Base-by-base conservation (phyloP, 37 sponge, comb jelly and placozoan genomes). In the Ianthella basta region DNA sequence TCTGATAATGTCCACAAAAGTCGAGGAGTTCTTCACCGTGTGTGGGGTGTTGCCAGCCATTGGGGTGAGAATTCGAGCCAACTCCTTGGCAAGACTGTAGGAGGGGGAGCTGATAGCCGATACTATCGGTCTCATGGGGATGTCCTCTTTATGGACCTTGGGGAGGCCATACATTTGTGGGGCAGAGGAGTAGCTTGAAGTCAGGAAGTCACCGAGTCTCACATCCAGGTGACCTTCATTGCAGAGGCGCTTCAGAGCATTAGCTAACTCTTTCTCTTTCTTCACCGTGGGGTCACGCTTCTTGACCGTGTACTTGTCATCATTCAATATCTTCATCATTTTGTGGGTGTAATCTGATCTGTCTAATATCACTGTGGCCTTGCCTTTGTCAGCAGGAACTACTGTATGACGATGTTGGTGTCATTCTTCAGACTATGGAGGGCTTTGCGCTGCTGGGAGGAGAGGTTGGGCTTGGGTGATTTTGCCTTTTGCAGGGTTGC, bases 131-230 rank as follows among this genome's bases (percentile, higher is more conserved):
- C 27, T 15, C 13, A 66, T 19, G 23, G 23, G 68, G 27, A 16
- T 16, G 25, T 23, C 29, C 23, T 66, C 68, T 23, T 66, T 66
- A 27, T 66, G 27, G 13, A 66, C 23, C 29, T 66, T 66, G 23
- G 68, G 68, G 13, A 66, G 68, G 68, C 68, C 68, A 66, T 66
- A 66, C 25, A 66, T 66, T 27, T 66, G 68, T 16, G 68, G 68
- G 13, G 68, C 27, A 14, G 29, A n/a, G 68, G 27, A 66, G 23
- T 24, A n/a, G 13, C 23, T 19, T 24, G 19, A 27, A 25, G 68
- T 27, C 13, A 66, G 68, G 25, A 25, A 24, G 19, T 24, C 25
- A 14, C 68, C 13, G 13, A 14, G 15, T 27, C 23, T 19, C 13
- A 19, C 23, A n/a, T 15, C 19, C 25, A 66, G 15, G 29, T 25